A percentile compares a stretch with the other conserved stretches of the same genome.
phyloP scores from a whole-genome alignment of 2,797 vertebrate genomes.

The Pangasius djambal region DNA sequence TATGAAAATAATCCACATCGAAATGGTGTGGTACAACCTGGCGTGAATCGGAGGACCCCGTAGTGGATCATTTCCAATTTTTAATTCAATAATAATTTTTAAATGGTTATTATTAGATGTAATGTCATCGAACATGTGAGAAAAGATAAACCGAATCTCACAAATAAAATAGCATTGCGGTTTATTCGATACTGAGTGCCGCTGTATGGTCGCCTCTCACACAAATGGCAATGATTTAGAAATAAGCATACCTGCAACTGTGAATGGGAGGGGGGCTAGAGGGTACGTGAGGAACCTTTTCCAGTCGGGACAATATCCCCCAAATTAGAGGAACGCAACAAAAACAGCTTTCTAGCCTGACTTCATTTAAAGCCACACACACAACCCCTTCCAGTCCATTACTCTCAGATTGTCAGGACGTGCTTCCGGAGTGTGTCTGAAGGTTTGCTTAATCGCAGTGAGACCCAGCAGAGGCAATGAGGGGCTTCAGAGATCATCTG shows the following conservation, averaged over 20 bases:
- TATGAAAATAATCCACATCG: neutral
- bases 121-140: too few relatives aligned
- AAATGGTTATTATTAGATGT: too few relatives aligned
- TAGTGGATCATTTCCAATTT: neutral
- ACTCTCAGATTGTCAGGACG: slow-evolving; percentile 30
- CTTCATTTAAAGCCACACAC: neutral
- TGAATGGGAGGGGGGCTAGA: neutral
- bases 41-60: neutral
- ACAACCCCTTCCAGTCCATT: slow-evolving; percentile 36
- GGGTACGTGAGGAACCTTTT: neutral
- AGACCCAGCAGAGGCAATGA: slow-evolving; percentile 45
- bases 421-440: slow-evolving; percentile 42
- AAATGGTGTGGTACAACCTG: too few relatives aligned
- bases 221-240: neutral
- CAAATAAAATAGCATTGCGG: neutral
- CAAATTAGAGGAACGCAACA: neutral
- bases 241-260: too few relatives aligned
- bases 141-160: neutral
- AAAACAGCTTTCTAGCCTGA: slow-evolving; percentile 16
- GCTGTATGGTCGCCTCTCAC: neutral
- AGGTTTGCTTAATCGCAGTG: slow-evolving; percentile 26
- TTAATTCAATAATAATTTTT: too few relatives aligned
- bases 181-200: neutral
- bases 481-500: slow-evolving; percentile 45
- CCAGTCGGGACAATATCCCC: slow-evolving; percentile 12